phyloP scores from a whole-genome alignment of 2,888 invertebrate species.

The Thereva nobilitata region DNA sequence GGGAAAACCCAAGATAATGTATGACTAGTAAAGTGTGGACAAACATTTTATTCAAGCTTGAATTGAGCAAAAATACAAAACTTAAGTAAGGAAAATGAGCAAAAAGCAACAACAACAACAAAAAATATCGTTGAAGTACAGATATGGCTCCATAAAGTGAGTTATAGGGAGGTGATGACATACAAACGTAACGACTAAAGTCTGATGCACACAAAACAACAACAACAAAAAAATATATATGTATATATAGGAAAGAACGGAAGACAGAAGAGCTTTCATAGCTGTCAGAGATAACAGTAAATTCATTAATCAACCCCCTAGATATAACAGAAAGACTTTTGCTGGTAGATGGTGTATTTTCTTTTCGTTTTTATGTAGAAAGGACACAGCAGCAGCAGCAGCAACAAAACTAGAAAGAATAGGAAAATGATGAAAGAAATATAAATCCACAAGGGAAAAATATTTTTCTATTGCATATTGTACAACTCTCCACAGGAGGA shows the following conservation, averaged over 20 bases:
- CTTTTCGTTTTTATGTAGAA: slow-evolving; percentile 14
- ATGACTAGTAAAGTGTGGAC: slow-evolving; percentile 22
- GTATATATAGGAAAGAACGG: background rate
- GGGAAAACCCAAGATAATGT: slow-evolving; percentile 12
- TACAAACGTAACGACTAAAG: slow-evolving; percentile 28
- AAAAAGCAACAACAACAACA: background rate
- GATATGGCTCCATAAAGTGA: background rate
- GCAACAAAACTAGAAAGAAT: slow-evolving; percentile 3
- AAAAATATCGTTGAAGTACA: background rate
- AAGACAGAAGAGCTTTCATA: slow-evolving; percentile 23
- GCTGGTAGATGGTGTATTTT: slow-evolving; percentile 7
- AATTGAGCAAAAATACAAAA: slow-evolving; percentile 21
- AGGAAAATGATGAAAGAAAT: slow-evolving; percentile 23
- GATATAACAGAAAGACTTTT: background rate
- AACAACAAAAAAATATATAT: too few relatives aligned
- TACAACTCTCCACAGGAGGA: background rate
- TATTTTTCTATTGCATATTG: background rate
- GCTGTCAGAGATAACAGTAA: slow-evolving; percentile 33
- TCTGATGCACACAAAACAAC: slow-evolving; percentile 13
- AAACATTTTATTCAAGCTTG: slow-evolving; percentile 1
- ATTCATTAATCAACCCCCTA: slow-evolving; percentile 28
- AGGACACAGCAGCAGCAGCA: background rate
- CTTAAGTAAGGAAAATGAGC: slow-evolving; percentile 5
- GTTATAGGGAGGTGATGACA: slow-evolving; percentile 1
- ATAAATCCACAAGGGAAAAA: background rate